Evolutionary conservation across 30 jellyfish, hydroid and myxozoan species (phyloP).

Genomic region (Calvadosia cruxmelitensis): DNA sequence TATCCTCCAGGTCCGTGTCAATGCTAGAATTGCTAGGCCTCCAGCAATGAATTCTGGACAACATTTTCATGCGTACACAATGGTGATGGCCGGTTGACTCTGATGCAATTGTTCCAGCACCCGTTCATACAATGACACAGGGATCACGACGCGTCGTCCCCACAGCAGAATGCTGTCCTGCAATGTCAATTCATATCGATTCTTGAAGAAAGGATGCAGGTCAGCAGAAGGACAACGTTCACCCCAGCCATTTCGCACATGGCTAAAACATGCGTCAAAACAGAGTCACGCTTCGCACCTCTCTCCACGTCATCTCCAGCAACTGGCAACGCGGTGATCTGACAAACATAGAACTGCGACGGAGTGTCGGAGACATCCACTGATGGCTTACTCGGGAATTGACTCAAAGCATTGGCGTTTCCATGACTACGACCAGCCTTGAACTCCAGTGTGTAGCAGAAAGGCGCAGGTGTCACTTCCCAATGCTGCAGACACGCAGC

Average conservation of each 20-base stretch:
- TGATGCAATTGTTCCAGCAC: no score
- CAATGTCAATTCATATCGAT: neutral
- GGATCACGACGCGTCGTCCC: neutral
- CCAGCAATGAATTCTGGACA: neutral
- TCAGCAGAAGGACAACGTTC: neutral
- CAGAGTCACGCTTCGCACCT: no score
- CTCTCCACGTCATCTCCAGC: neutral
- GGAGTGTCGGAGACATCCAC: no score
- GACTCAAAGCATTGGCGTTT: slow-evolving; percentile 9
- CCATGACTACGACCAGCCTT: neutral
- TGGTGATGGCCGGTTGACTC: no score
- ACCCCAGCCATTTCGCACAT: neutral
- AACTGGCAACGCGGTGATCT: neutral
- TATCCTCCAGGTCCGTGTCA: neutral
- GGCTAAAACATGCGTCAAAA: no score
- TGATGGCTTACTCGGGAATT: slow-evolving; percentile 5
- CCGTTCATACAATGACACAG: no score
- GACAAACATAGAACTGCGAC: neutral
- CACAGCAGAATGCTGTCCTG: neutral
- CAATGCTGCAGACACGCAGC: slow-evolving; percentile 50
- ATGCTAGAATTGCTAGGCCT: neutral
- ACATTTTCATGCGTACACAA: neutral
- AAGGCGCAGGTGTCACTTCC: slow-evolving; percentile 27
- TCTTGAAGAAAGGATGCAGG: neutral
- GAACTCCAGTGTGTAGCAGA: neutral